Evolutionary conservation across 2,113 vertebrate species (phyloP).

Genomic region (Prolemur simus): DNA sequence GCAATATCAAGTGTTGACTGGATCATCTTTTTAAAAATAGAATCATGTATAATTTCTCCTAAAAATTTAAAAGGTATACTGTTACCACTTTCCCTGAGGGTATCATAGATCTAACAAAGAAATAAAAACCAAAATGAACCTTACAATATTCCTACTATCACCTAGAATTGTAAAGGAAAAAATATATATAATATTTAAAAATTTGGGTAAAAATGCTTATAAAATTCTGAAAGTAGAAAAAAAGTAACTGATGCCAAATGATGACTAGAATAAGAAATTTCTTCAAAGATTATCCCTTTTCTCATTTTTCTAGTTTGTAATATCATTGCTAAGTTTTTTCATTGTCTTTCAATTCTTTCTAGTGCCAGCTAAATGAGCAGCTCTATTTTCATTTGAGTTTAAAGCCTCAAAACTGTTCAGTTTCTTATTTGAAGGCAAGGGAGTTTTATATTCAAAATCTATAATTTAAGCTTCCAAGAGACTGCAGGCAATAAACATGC

Average conservation of each 20-base stretch:
- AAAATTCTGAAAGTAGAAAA: constrained; percentile 9
- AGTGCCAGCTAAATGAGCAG: not conserved
- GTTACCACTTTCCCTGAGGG: not conserved
- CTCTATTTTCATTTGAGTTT: not conserved
- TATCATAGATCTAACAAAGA: constrained; percentile 59
- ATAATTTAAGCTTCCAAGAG: constrained; percentile 15
- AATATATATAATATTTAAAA: constrained; percentile 27
- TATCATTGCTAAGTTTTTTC: not conserved
- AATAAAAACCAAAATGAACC: constrained; percentile 54
- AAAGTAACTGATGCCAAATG: not conserved
- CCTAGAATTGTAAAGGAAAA: constrained; percentile 10
- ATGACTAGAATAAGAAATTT: not conserved
- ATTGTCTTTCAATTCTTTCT: not conserved
- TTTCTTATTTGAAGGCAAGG: constrained; percentile 25
- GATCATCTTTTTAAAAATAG: not conserved
- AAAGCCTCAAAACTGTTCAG: not conserved
- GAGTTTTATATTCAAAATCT: constrained; percentile 44
- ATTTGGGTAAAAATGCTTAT: not conserved
- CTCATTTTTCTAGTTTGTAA: not conserved
- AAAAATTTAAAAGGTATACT: constrained; percentile 52
- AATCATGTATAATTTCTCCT: constrained; percentile 20
- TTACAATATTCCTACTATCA: constrained; percentile 19
- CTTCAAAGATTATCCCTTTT: not conserved
- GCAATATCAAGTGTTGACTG: not conserved
- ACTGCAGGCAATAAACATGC: constrained; percentile 7